Conservation (phyloP, 2,113 vertebrate species). For the Hassar affinis region DNA sequence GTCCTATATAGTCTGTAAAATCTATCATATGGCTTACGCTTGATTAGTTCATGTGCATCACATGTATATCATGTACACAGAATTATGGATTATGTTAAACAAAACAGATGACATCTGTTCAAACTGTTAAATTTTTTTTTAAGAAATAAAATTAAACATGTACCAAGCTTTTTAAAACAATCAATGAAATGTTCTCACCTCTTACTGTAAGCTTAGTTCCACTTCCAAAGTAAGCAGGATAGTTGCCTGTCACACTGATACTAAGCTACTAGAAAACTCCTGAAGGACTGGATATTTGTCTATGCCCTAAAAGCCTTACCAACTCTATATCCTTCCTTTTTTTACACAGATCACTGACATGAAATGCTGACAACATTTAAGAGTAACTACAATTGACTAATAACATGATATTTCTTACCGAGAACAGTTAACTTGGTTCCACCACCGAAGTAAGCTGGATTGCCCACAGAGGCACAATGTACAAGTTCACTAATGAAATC, state of each 20-base stretch:
- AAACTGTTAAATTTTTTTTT: background rate
- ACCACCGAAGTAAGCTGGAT: constrained; percentile 58
- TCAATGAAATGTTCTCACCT: constrained; percentile 51
- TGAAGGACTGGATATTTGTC: background rate
- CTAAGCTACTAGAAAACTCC: constrained; percentile 64
- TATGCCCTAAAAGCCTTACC: background rate
- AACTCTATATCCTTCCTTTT: background rate
- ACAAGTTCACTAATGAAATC: constrained; percentile 9
- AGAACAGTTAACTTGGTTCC: constrained; percentile 71
- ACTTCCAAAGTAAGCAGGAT: constrained; percentile 56
- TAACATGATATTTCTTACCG: constrained; percentile 60
- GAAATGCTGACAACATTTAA: background rate
- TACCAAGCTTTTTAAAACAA: background rate
- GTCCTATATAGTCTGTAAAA: background rate
- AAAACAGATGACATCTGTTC: background rate
- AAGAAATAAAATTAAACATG: background rate
- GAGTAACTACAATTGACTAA: background rate
- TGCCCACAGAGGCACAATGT: constrained; percentile 29
- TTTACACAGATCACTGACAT: background rate
- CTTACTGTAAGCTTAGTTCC: constrained; percentile 57
- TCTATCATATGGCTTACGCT: background rate
- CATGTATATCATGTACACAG: background rate
- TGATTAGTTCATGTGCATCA: background rate
- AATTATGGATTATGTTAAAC: background rate
- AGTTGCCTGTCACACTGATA: constrained; percentile 44